Evolutionary conservation across 2,888 invertebrate genomes (phyloP), one percentile per base, ranked within the genome.

Genomic region (Epinotia demarniana): DNA sequence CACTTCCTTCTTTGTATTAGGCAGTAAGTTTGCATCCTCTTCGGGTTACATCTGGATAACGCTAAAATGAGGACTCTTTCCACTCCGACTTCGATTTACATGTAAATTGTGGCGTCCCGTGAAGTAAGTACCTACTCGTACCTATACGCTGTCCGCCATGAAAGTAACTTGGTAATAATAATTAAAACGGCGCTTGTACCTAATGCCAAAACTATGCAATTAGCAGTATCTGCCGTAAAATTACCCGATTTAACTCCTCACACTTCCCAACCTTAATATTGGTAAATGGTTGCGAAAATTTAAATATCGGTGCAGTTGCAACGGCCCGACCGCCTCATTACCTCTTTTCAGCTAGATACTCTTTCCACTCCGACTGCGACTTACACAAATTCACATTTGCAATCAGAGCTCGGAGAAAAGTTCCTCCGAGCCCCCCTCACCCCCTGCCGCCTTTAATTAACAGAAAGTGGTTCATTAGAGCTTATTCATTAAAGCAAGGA

Each of bases 391-490:
- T 93, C 94, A 94, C 94, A 94, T 94, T 94, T 93, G 93, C 94
- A 94, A 94, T 94, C 94, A 93, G 93, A 92, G 90, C 90, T 87
- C 89, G 90, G 92, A 91, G 92, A 92, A 92, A 93, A 93, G 91
- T 92, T 91, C 88, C 87, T 85, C 86, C 84, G 77, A 81, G 84
- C 84, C 80, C 81, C 79, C 82, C 81, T 80, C 78, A 77, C 69
- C 77, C 79, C 78, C 79, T 77, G 95, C 94, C 93, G 96, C 95
- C 96, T 97, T 96, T 97, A 96, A 97, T 97, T 97, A 96, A 96
- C 96, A 96, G 96, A 97, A 96, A 97, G 97, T 96, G 96, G 96
- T 97, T 97, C 97, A 97, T 97, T 97, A 96, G 96, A 96, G 96
- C 96, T 96, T 96, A 96, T 96, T 97, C 96, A 97, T 97, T 97